Evolutionary conservation across 1,140 invertebrate genomes (phyloP), one percentile per base, ranked within the genome.

Genomic region (Trypoxylus dichotomus): DNA sequence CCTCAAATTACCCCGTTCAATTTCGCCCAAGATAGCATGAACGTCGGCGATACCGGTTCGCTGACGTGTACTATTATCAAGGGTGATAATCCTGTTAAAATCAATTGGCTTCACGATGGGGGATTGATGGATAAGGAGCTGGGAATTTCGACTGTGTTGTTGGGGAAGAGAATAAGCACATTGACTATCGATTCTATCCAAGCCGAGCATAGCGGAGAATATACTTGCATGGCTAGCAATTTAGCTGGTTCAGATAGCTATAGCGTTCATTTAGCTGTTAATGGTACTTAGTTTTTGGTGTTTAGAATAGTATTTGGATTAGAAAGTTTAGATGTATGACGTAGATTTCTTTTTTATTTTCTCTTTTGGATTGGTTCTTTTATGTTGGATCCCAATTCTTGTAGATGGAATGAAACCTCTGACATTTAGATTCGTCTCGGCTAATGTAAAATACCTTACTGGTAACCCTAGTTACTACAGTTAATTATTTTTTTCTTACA

Each of bases 211-310:
- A 90, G 90, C 83, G 94, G 94, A 79, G 91, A 91, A 80, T 97
- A 96, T 83, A 95, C 93, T 79, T 97, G 95, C 86, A 89, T 91
- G 81, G 93, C 92, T 71, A 91, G 88, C 81, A 95, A 95, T 87
- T 87, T 87, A 77, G 95, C 94, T 29, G 93, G 93, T 79, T 91
- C 88, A 63, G 90, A 89, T 82, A 92, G 90, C 83, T 90, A 92
- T 86, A 91, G 92, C 81, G 90, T 93, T 79, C 86, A 88, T 81
- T 88, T 95, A 81, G 88, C 91, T 83, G 92, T 94, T 82, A 94
- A 94, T 24, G 27, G 60, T 68, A 27, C 60, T 21, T n/a, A 24
- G 21, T 68, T 68, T 13, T 58, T 37, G 32, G 32, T 37, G 32
- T 37, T 37, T 37, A 37, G 32, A 37, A 7, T 37, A 37, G 32